Conservation (phyloP, 2,797 vertebrate species). For the Australoheros facetus region DNA sequence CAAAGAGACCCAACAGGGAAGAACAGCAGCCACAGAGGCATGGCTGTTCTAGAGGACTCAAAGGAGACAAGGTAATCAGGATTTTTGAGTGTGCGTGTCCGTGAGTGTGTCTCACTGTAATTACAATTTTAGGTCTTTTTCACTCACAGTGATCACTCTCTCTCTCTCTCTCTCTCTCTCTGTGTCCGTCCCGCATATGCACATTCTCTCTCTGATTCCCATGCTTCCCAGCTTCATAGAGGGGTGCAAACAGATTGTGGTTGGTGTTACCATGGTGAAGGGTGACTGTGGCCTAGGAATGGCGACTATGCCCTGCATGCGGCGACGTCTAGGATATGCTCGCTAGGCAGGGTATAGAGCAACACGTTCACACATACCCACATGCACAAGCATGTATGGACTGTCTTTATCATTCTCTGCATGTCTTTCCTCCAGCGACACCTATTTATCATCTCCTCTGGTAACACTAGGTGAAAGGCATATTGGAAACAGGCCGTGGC, state of each 20-base stretch:
- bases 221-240: slow-evolving; percentile 76
- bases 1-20: slow-evolving; percentile 69
- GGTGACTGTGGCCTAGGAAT: slow-evolving; percentile 78
- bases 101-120: slow-evolving; percentile 39
- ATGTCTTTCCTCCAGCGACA: slow-evolving; percentile 10
- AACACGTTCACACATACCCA: slow-evolving; percentile 40
- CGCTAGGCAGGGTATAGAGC: slow-evolving; percentile 59
- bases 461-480: neutral
- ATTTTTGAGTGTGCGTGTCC: slow-evolving; percentile 51
- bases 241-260: slow-evolving; percentile 74
- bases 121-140: slow-evolving; percentile 50
- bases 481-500: neutral
- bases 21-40: slow-evolving; percentile 62
- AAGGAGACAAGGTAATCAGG: slow-evolving; percentile 59
- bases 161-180: neutral
- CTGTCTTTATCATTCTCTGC: slow-evolving; percentile 27
- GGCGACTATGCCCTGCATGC: slow-evolving; percentile 78
- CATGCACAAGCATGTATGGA: slow-evolving; percentile 28
- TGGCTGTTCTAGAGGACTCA: slow-evolving; percentile 61
- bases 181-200: slow-evolving; percentile 5
- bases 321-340: slow-evolving; percentile 65
- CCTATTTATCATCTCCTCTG: neutral
- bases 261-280: slow-evolving; percentile 82
- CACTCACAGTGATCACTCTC: slow-evolving; percentile 28
- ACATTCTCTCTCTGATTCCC: slow-evolving; percentile 65